Evolutionary conservation across 1,140 invertebrate genomes (phyloP), one percentile per base, ranked within the genome.

Genomic region (Nasonia giraulti): DNA sequence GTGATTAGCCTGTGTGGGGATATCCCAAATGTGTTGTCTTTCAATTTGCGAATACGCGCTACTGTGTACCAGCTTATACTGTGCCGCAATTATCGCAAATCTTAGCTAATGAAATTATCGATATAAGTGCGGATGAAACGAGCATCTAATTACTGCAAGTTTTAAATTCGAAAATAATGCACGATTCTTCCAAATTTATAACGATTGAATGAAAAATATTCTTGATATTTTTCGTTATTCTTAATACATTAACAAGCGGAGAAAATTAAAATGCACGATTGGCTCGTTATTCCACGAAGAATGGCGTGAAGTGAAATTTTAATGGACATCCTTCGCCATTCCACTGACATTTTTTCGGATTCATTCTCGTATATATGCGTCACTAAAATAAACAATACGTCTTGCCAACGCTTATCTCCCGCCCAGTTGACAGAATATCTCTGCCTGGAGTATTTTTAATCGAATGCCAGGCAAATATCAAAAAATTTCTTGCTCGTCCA

Each of bases 281-380:
- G 6, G 11, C 27, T 50, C 47, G 12, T 44, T 31, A 23, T 12
- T 47, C 17, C 4, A 8, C 40, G 23, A 55, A 17, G 11, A 55
- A 62, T 27, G 27, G 17, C 17, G 68, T 37, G 78, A 80, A 80
- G 47, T 23, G 12, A 66, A 17, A 33, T n/a, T 86, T 85, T 82
- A 62, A 62, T 62, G 55, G 55, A 62, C 7, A n/a, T 17, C 17
- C 1, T 62, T 62, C 55, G 23, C 40, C 85, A 62, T 62, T 62
- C n/a, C 55, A 17, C 82, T 68, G 66, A 82, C 86, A 85, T 88
- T 88, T 89, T 81, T 87, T 82, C 40, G 6, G 55, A 47, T 68
- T 55, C 68, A 62, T 44, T 40, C 75, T 62, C 55, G 68, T 73
- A 27, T 27, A 27, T 27, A 79, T 80, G 87, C 87, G 87, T 88